Base-by-base conservation (phyloP, 2,797 vertebrate genomes). In the Anguilla anguilla region DNA sequence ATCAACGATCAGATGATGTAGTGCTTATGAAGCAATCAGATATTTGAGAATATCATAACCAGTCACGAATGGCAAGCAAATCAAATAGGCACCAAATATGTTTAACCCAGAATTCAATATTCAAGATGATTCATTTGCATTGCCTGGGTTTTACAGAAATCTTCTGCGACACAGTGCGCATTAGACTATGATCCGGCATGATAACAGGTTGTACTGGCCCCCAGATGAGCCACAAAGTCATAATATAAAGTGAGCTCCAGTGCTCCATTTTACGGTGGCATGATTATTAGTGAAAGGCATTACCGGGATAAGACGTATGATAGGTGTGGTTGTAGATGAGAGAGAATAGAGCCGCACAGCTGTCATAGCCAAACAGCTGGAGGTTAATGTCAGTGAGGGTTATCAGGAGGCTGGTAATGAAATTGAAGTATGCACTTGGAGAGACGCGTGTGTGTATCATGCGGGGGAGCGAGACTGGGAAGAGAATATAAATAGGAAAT, bases 401-500 rank as follows among this genome's bases (percentile, higher is more conserved):
- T 77, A 77, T 77, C 35, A 22, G 74, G 39, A 77, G 25, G 74
- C 39, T 39, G 39, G 74, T 77, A 77, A 77, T 77, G 74, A 77
- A 77, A 77, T 43, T 77, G 2, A 77, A 77, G 74, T 77, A 43
- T 77, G 35, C 74, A 77, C 74, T 77, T 77, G 74, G 74, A 77
- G 74, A 77, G 74, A 43, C 74, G 28, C 35, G 74, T 43, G 74
- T 77, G 43, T 35, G 31, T 22, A 17, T 77, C 74, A 77, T 77
- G 74, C 13, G 72, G 35, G 72, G 74, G 74, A 43, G 74, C 3
- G 35, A 77, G 35, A 35, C 74, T 77, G 74, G 35, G 74, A 77
- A 17, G 35, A 77, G 74, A 77, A 77, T 77, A 77, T 77, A 43
- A 77, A 77, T 77, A 77, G 74, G 74, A 43, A 77, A 77, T 77